Base-by-base conservation (phyloP, 2,888 invertebrate genomes). In the Ophion costatus region DNA sequence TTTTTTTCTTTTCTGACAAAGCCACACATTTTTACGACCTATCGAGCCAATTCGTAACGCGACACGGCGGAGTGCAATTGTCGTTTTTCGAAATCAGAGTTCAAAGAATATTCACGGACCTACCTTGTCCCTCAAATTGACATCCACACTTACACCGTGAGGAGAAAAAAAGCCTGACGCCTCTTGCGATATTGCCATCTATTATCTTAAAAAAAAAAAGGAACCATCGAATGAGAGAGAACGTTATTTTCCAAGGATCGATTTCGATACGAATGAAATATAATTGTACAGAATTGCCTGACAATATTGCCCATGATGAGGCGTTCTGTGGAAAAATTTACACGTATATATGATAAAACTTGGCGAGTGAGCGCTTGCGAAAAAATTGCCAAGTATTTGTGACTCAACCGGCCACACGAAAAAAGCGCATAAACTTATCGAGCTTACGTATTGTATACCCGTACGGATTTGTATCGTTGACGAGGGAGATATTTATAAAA, bases 381-480 rank as follows among this genome's bases (percentile, higher is more conserved):
- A 56, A 59, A 38, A 75, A 67, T 17, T 22, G 56, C 78, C 17
- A 74, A 75, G 75, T 51, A 51, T 59, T 70, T 59, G 14, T 70
- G 42, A 80, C 38, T 73, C 14, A 57, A 66, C 70, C 70, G 79
- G 67, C 63, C 64, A 51, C 24, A 51, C 7, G 24, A 3, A 45
- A 69, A 24, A 57, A 71, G 56, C n/a, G 29, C n/a, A 57, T n/a
- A n/a, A 45, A 67, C 83, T 73, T 73, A 66, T 86, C 88, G 91
- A 91, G 90, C 90, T 91, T 90, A 90, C 88, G 82, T 88, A 87
- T 87, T 71, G 67, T 51, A 14, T 77, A 89, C 84, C 88, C 88
- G 82, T 89, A 89, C 84, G 56, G 6, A 84, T 89, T 88, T 87
- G 88, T 87, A 85, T 88, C 86, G 84, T 88, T 89, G 88, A 80